Conservation (phyloP, 1,140 invertebrate genomes). For the Adoxophyes honmai region DNA sequence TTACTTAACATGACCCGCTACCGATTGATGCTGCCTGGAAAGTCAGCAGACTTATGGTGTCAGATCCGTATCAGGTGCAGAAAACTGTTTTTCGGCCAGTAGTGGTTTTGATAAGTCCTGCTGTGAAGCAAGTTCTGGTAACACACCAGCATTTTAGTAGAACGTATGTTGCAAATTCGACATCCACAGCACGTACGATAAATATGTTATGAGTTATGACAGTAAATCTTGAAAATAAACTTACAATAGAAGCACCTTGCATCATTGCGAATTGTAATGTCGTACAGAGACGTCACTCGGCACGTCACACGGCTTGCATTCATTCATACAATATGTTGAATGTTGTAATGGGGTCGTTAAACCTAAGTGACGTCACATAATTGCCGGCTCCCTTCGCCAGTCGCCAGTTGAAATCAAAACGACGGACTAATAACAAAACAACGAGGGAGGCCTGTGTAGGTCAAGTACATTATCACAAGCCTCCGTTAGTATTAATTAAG, state of each 20-base stretch:
- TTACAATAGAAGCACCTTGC: conserved; percentile 31
- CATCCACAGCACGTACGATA: too few species aligned
- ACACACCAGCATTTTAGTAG: too few species aligned
- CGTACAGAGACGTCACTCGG: conserved; percentile 61
- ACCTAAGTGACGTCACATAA: conserved; percentile 73
- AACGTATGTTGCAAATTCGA: too few species aligned
- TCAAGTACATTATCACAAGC: conserved; percentile 66
- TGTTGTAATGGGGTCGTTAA: conserved; percentile 74
- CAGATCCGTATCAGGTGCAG: too few species aligned
- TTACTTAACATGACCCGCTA: conserved; percentile 44
- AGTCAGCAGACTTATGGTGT: background rate
- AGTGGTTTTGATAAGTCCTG: too few species aligned
- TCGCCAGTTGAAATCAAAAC: conserved; percentile 69
- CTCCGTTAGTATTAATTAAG: conserved; percentile 20
- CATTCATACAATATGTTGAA: conserved; percentile 68
- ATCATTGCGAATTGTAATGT: conserved; percentile 35
- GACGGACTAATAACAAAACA: conserved; percentile 74
- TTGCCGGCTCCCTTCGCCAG: conserved; percentile 68
- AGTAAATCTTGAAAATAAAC: background rate
- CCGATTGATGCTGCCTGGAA: conserved; percentile 18
- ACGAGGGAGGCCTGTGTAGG: conserved; percentile 72
- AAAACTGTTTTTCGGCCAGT: too few species aligned
- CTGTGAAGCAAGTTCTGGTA: too few species aligned
- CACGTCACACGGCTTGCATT: conserved; percentile 69
- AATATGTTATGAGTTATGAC: too few species aligned